phyloP scores from a whole-genome alignment of 2,888 invertebrate genomes.

The Agonopterix subpropinquella region DNA sequence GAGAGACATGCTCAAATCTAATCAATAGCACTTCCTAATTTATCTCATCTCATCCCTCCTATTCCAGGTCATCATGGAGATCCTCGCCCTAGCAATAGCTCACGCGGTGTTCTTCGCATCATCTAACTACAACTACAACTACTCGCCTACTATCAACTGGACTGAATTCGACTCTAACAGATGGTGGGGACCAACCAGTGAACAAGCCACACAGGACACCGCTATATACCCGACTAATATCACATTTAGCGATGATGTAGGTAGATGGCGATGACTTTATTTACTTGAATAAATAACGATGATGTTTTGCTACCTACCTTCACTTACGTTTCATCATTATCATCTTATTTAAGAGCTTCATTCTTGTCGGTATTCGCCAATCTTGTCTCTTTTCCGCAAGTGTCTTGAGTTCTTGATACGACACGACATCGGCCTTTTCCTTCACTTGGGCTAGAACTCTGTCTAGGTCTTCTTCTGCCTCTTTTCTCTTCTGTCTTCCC shows the following conservation, averaged over 20 bases:
- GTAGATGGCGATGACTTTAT: neutral
- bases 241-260: neutral
- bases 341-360: no score
- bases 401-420: no score
- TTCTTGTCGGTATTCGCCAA: no score
- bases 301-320: neutral
- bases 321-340: neutral
- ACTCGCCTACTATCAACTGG: neutral
- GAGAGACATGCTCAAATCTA: no score
- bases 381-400: no score
- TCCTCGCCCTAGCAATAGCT: neutral
- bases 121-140: neutral
- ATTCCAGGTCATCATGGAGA: neutral
- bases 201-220: neutral
- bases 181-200: constrained; percentile 25
- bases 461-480: no score
- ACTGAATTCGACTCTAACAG: neutral
- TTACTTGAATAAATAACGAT: no score
- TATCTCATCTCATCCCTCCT: neutral
- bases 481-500: no score
- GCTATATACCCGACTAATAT: neutral
- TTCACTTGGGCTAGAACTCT: no score
- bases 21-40: no score
- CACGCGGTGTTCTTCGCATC: neutral
- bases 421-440: no score